Conservation (phyloP, 2,888 invertebrate genomes). For the Cataglyphis livida region DNA sequence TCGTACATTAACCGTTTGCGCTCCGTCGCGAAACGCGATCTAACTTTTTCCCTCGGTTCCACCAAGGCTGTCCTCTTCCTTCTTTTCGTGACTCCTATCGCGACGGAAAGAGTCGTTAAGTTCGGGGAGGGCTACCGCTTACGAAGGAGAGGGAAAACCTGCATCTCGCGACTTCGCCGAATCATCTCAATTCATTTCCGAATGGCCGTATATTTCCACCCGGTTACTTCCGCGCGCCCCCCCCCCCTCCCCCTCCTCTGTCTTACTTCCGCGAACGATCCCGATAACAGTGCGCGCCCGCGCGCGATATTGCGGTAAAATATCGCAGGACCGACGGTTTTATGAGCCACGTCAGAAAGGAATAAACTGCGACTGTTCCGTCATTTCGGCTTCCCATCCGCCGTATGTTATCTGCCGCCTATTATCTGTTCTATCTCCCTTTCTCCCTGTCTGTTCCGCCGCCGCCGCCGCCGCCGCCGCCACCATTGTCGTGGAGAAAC, state of each 20-base stretch:
- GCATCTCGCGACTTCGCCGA: constrained; percentile 36
- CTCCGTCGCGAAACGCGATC: constrained; percentile 69
- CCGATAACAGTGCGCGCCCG: constrained; percentile 47
- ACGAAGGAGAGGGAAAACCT: neutral
- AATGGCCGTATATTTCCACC: constrained; percentile 50
- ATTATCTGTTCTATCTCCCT: constrained; percentile 46
- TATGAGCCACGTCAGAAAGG: constrained; percentile 64
- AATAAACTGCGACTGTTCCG: constrained; percentile 61
- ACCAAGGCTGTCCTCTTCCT: constrained; percentile 28
- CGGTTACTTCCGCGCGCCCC: constrained; percentile 9
- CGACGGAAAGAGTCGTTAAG: constrained; percentile 57
- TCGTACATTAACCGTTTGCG: constrained; percentile 74
- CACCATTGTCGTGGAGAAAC: constrained; percentile 45
- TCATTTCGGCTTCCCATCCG: constrained; percentile 63
- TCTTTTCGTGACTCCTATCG: constrained; percentile 41
- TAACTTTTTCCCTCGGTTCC: constrained; percentile 50
- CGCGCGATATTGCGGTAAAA: constrained; percentile 62
- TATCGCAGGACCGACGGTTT: constrained; percentile 63
- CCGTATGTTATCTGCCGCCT: constrained; percentile 63
- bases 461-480: neutral
- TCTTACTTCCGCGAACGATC: constrained; percentile 55
- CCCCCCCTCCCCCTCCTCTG: neutral
- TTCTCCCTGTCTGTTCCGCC: constrained; percentile 12
- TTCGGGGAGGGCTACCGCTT: constrained; percentile 22
- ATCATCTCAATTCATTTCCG: constrained; percentile 61